Conservation (phyloP, 2,888 invertebrate species). For the Gasteruption jaculator region DNA sequence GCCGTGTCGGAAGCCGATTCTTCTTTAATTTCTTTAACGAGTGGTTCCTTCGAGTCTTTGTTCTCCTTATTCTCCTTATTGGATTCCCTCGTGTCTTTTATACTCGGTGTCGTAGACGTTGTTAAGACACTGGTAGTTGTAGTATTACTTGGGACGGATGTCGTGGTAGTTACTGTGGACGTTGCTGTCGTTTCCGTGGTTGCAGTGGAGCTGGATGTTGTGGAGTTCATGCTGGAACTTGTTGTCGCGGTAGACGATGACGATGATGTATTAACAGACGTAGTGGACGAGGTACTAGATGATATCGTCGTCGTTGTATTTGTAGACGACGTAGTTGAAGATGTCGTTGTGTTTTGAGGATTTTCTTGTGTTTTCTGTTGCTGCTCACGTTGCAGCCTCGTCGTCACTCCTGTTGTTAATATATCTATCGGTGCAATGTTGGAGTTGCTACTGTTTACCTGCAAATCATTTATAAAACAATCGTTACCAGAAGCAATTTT, state of each 20-base stretch:
- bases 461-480: constrained; percentile 24
- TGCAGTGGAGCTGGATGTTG: constrained; percentile 14
- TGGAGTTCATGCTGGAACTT: constrained; percentile 23
- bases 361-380: constrained; percentile 63
- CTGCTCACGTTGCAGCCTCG: constrained; percentile 76
- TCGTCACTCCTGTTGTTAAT: constrained; percentile 78
- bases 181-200: constrained; percentile 24
- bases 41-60: constrained; percentile 53
- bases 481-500: too few species aligned
- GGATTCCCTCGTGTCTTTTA: constrained; percentile 51
- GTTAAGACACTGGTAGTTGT: constrained; percentile 28
- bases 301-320: constrained; percentile 33
- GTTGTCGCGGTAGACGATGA: constrained; percentile 22
- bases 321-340: constrained; percentile 35
- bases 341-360: constrained; percentile 39
- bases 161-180: constrained; percentile 39
- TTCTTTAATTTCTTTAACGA: constrained; percentile 38
- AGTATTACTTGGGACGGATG: constrained; percentile 29
- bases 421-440: constrained; percentile 56
- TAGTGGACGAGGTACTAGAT: constrained; percentile 32
- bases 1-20: constrained; percentile 36
- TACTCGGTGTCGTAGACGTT: constrained; percentile 28
- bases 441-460: constrained; percentile 51
- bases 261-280: constrained; percentile 31
- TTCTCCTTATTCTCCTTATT: constrained; percentile 61